Base-by-base conservation (phyloP, 2,888 invertebrate genomes). In the Hydrotaea diabolus region DNA sequence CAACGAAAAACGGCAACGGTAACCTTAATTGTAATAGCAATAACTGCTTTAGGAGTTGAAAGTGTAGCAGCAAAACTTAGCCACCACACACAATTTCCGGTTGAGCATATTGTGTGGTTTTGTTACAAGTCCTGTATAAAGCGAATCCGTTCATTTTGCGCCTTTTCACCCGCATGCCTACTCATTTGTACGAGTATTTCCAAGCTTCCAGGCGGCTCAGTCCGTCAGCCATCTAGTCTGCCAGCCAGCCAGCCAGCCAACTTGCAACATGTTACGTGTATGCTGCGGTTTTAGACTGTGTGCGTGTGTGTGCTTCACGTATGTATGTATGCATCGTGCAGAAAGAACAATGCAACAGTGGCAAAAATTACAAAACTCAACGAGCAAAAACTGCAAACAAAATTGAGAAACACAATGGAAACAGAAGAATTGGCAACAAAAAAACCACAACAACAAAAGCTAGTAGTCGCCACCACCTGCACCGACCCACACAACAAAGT, bases 41-140 rank as follows among this genome's bases (percentile, higher is more conserved):
- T 55, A 84, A 78, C 81, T 76, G 73, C 69, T 75, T 26, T 23
- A 78, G 26, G 76, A 78, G 59, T 81, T 79, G 83, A 77, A 83
- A 74, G 76, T 83, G 77, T 77, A 71, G 62, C 62, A 78, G 55
- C 55, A 84, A 79, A 80, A 64, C 73, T 55, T 86, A 85, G 86
- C 80, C 87, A 87, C 87, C 88, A 88, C 89, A 88, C 89, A 90
- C 90, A 90, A 90, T 90, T 90, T 90, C 90, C 90, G 90, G 89
- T 89, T 90, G 88, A 90, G 88, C 90, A 90, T 90, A 90, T 89
- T 90, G 90, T 90, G 90, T 89, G 90, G 90, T 90, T 88, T 76
- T 78, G 71, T 81, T 80, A 74, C 55, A 71, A 66, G 75, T 75
- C 72, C 23, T 62, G 15, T 55, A 31, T 66, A 53, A 9, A 73